Conservation (phyloP, 2,797 vertebrate species). For the Erpetoichthys calabaricus region DNA sequence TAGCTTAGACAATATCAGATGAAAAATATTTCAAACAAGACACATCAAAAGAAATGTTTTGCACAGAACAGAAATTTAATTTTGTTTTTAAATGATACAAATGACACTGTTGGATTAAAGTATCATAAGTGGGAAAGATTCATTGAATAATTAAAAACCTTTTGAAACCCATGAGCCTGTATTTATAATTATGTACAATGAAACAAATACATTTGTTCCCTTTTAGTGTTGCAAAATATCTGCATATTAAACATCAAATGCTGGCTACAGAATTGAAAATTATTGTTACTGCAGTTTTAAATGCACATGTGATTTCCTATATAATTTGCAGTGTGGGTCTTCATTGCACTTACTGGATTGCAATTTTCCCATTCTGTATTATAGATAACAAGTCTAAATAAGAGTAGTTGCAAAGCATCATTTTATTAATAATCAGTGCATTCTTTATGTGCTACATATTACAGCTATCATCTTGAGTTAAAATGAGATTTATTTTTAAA, state of each 20-base stretch:
- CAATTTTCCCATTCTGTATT: not conserved
- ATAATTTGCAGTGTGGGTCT: not conserved
- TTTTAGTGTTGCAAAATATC: not conserved
- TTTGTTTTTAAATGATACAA: too few species aligned
- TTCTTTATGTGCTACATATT: slow-evolving; percentile 2
- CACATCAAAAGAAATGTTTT: too few species aligned
- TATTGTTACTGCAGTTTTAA: not conserved
- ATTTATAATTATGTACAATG: too few species aligned
- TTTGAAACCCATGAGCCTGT: too few species aligned
- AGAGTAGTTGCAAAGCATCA: slow-evolving; percentile 5
- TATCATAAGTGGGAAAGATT: too few species aligned
- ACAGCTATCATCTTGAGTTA: slow-evolving; percentile 1
- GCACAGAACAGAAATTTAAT: too few species aligned
- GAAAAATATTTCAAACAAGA: too few species aligned
- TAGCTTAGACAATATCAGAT: too few species aligned
- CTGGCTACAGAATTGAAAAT: slow-evolving; percentile 2
- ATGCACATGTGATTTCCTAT: not conserved
- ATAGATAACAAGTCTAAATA: slow-evolving; percentile 1
- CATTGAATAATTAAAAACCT: too few species aligned
- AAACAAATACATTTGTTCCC: too few species aligned
- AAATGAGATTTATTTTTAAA: slow-evolving; percentile 3
- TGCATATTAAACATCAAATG: not conserved
- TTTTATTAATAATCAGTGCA: slow-evolving; percentile 3
- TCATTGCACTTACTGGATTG: not conserved
- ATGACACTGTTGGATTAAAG: too few species aligned